Conservation (phyloP, 2,797 vertebrate species). For the Gymnodraco acuticeps region DNA sequence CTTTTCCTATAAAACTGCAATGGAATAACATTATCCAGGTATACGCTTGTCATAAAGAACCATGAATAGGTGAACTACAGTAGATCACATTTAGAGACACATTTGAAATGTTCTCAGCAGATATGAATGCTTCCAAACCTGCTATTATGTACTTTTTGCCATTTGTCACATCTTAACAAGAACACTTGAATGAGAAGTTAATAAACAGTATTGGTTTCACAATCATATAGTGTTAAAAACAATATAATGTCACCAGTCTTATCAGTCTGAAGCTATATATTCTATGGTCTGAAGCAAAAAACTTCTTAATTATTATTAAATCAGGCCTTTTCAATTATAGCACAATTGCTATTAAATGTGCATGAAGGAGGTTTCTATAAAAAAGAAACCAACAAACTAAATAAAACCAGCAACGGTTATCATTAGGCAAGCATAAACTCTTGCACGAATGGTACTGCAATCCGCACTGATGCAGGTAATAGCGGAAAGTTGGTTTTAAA, state of each 20-base stretch:
- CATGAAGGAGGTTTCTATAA: too few species aligned
- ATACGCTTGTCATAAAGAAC: constrained; percentile 14
- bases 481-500: too few species aligned
- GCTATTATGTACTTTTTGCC: constrained; percentile 5
- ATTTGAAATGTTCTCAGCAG: constrained; percentile 1
- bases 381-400: too few species aligned
- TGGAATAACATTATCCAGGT: constrained; percentile 13
- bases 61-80: constrained; percentile 1
- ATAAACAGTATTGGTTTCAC: neutral
- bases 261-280: neutral
- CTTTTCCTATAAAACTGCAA: neutral
- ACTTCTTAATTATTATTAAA: too few species aligned
- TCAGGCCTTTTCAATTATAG: too few species aligned
- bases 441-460: too few species aligned
- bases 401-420: too few species aligned
- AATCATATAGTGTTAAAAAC: neutral
- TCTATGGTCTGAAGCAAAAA: neutral
- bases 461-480: too few species aligned
- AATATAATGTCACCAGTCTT: neutral
- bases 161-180: constrained; percentile 18
- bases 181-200: neutral
- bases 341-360: too few species aligned
- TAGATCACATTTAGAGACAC: neutral
- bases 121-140: constrained; percentile 6
- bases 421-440: too few species aligned